Conservation (phyloP, 1,140 invertebrate genomes). For the Neodiprion fabricii region DNA sequence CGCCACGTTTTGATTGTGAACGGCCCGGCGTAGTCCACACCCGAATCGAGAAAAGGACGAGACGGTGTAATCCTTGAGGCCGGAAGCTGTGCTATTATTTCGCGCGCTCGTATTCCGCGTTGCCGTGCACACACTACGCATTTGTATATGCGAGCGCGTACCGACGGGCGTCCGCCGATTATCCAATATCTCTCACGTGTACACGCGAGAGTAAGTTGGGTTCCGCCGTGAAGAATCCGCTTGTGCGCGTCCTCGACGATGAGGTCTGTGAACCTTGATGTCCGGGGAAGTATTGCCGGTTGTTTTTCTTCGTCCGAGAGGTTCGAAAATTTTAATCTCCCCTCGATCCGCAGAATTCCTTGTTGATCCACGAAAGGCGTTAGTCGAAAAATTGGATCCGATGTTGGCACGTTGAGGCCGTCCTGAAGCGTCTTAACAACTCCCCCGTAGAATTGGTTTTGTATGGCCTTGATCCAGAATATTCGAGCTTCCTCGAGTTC, state of each 20-base stretch:
- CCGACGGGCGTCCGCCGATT: constrained; percentile 24
- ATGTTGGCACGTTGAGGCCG: not conserved
- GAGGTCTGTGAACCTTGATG: constrained; percentile 27
- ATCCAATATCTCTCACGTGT: constrained; percentile 36
- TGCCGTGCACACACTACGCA: constrained; percentile 34
- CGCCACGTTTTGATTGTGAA: constrained; percentile 33
- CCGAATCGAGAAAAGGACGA: constrained; percentile 43
- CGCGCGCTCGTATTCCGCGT: constrained; percentile 8
- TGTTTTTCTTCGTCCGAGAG: constrained; percentile 20
- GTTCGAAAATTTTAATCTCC: constrained; percentile 15
- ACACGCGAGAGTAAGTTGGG: constrained; percentile 24
- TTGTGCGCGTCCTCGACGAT: constrained; percentile 37
- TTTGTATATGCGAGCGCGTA: constrained; percentile 23
- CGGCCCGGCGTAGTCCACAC: constrained; percentile 54
- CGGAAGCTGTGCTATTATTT: constrained; percentile 49
- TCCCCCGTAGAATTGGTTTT: not conserved
- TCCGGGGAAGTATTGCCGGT: constrained; percentile 27
- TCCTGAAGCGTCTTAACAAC: not conserved
- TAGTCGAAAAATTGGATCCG: not conserved
- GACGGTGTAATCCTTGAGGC: constrained; percentile 34
- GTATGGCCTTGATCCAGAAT: constrained; percentile 12
- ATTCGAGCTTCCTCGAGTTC: constrained; percentile 9
- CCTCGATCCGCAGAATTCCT: constrained; percentile 21
- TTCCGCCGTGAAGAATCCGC: constrained; percentile 34
- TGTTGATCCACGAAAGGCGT: constrained; percentile 10